Conservation (phyloP, 2,888 invertebrate genomes). For the Pardosa pseudoannulata region DNA sequence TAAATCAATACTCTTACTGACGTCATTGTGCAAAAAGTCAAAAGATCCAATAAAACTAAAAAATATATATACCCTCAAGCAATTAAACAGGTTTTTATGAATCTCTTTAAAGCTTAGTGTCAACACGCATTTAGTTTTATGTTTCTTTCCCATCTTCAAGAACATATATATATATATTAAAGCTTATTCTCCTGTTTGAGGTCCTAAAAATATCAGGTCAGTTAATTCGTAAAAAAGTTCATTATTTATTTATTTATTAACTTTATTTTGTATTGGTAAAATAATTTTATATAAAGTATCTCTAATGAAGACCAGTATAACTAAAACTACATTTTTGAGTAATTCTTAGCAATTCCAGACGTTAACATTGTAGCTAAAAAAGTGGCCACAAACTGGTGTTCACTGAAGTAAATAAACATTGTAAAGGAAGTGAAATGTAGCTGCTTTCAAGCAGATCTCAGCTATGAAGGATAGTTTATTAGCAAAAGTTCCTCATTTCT, state of each 20-base stretch:
- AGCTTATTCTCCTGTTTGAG: too few species aligned
- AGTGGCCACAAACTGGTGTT: constrained; percentile 21
- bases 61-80: neutral
- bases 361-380: neutral
- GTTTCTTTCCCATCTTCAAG: too few species aligned
- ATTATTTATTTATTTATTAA: too few species aligned
- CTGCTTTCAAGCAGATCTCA: neutral
- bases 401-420: constrained; percentile 30
- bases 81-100: constrained; percentile 16
- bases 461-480: neutral
- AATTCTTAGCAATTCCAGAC: too few species aligned
- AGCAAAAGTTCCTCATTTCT: neutral
- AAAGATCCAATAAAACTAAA: neutral
- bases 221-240: too few species aligned
- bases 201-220: too few species aligned
- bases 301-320: too few species aligned
- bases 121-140: too few species aligned
- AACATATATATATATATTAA: too few species aligned
- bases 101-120: neutral
- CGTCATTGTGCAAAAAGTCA: neutral
- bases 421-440: constrained; percentile 15
- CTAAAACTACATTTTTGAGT: too few species aligned
- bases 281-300: too few species aligned
- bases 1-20: neutral
- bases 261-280: too few species aligned